Evolutionary conservation across 2,888 invertebrate species (phyloP).

Genomic region (Ochropacha duplaris): DNA sequence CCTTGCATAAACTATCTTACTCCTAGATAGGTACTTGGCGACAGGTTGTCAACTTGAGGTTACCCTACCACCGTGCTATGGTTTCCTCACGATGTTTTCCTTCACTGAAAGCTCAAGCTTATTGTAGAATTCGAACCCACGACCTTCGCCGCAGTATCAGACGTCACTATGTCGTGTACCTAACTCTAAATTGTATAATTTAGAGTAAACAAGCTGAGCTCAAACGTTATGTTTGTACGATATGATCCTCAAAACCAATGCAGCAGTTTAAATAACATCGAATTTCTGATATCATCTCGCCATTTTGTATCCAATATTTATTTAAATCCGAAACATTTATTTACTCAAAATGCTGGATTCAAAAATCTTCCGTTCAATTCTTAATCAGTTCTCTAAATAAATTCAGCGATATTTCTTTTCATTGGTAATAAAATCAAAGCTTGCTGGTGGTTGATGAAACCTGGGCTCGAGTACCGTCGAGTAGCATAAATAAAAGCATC

Average conservation of each 20-base stretch:
- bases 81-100: no score
- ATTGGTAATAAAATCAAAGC: not conserved
- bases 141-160: no score
- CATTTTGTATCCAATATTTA: not conserved
- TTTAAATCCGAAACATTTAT: not conserved
- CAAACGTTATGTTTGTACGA: not conserved
- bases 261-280: not conserved
- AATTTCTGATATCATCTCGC: not conserved
- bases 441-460: conserved; percentile 17
- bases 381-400: not conserved
- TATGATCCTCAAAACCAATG: not conserved
- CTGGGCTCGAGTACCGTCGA: conserved; percentile 28
- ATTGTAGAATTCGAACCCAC: no score
- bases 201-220: not conserved
- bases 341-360: not conserved
- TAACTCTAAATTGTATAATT: not conserved
- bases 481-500: conserved; percentile 48
- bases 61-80: no score
- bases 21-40: no score
- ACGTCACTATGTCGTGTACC: no score
- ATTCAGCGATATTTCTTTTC: not conserved
- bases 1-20: no score
- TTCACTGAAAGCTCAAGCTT: no score
- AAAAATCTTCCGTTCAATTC: not conserved
- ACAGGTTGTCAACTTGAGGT: no score